Evolutionary conservation across 2,113 vertebrate genomes (phyloP), one percentile per base, ranked within the genome.

Genomic region (Notarius lentiginosus): DNA sequence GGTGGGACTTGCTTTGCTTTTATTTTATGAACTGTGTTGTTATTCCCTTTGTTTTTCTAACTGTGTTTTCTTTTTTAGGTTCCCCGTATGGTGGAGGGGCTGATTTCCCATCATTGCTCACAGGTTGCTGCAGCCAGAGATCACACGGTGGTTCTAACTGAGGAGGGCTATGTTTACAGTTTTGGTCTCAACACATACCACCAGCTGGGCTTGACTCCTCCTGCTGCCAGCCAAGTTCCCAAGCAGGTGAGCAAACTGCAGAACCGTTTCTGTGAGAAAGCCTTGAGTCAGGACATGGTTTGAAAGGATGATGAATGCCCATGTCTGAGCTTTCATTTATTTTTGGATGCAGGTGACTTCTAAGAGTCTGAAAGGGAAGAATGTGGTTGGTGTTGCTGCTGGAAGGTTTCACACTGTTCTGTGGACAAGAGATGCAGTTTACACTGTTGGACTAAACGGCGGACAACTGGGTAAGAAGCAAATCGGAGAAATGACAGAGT

Each of bases 381-480:
- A 92, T 49, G 93, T 99, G 90, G 94, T 96, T 93, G 98, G 98
- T 90, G 97, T 99, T 87, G 97, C 98, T 89, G 97, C 97, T 86
- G 98, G 97, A 92, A 96, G 96, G 91, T 99, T 99, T 93, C 98
- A 99, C 91, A 99, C 98, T 3, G 97, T 99, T 88, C 93, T 99
- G 2, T 99, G 98, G 97, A 98, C 97, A 88, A 96, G 94, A 92
- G 97, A 98, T 93, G 96, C 97, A 22, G 95, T 99, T 79, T 99
- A 99, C 89, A 99, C 98, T 53, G 92, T 99, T 94, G 98, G 98
- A 83, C 95, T 99, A 76, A 99, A 99, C 91, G 97, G 97, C 89
- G 98, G 98, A 81, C 98, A 99, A 51, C 94, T 99, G 92, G 98
- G 98, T 99, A 95, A 95, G 96, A 75, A 51, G 63, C 27, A 56